Evolutionary conservation across 2,888 invertebrate species (phyloP), one percentile per base, ranked within the genome.

Genomic region (Euclidia mi): DNA sequence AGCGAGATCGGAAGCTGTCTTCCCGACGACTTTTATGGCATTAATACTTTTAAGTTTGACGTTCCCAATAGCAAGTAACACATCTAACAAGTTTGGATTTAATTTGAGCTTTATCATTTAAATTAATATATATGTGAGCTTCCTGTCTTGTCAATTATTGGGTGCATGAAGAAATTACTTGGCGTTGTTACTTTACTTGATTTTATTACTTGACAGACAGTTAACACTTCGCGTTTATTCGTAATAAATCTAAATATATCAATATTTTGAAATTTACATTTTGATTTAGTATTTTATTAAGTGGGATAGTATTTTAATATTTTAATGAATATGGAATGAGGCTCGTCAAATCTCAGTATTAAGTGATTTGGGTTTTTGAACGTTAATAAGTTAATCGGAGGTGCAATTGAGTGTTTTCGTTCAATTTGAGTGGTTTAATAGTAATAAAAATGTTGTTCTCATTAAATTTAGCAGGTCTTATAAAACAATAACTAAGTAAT

Each of bases 1-100:
- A 68, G 53, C 31, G 20, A 25, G 35, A 59, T 72, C 66, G 76
- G 76, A 74, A 66, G 49, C 47, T 53, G 28, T 29, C 58, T 76
- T 64, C 58, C 64, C 51, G 72, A 52, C 37, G 43, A 1, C 20
- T 45, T 56, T 44, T 49, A 50, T 49, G 7, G 4, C 40, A 18
- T 28, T 49, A 42, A 40, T n/a, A n/a, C n/a, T 50, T 45, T 45
- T 38, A 28, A 32, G 15, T 41, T 45, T 32, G 14, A 35, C 43
- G 18, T 32, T 34, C 38, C 34, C 25, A 46, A 53, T 56, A 43
- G n/a, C 15, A 37, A 50, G 6, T 41, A 31, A 38, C 12, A 37
- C 18, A 25, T n/a, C 41, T 7, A 50, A 29, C 56, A 37, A 34
- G 49, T 56, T 56, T 44, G 2, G 34, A 41, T 48, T 17, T 18